These are phyloP conservation scores for Rhingia campestris DNA, from an alignment of 2,888 invertebrate species.

Conservation along the genomic window DNA sequence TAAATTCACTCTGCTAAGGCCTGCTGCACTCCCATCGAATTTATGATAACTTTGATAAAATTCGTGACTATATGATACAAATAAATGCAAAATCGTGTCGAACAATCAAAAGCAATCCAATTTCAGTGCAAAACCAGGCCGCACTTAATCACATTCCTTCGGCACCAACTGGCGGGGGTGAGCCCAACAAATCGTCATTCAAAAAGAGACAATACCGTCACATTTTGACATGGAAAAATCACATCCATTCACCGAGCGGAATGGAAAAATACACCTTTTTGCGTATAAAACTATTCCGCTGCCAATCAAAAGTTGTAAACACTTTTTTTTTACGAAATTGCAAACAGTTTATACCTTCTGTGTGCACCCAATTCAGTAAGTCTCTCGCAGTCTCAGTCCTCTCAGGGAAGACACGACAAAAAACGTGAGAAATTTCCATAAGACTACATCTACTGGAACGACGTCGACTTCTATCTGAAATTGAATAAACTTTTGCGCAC, in stretches of 20 bases:
- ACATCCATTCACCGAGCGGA: background rate
- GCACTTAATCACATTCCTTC: conserved; percentile 6
- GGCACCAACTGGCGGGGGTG: background rate
- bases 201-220: conserved; percentile 22
- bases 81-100: conserved; percentile 8
- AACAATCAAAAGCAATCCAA: conserved; percentile 34
- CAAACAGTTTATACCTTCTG: conserved; percentile 29
- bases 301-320: conserved; percentile 45
- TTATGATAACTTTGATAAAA: background rate
- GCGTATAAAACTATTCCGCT: conserved; percentile 32
- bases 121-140: conserved; percentile 5
- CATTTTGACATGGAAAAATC: conserved; percentile 35
- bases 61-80: background rate
- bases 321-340: background rate
- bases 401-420: conserved; percentile 55
- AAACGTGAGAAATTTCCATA: conserved; percentile 70
- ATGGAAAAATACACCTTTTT: background rate
- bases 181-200: conserved; percentile 1
- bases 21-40: background rate
- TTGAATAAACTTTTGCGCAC: conserved; percentile 55
- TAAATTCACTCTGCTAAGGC: too few relatives aligned
- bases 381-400: background rate
- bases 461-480: conserved; percentile 50
- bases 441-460: conserved; percentile 1
- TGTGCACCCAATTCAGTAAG: conserved; percentile 36